Conservation (phyloP, 2,113 vertebrate genomes). For the Seriola aureovittata region DNA sequence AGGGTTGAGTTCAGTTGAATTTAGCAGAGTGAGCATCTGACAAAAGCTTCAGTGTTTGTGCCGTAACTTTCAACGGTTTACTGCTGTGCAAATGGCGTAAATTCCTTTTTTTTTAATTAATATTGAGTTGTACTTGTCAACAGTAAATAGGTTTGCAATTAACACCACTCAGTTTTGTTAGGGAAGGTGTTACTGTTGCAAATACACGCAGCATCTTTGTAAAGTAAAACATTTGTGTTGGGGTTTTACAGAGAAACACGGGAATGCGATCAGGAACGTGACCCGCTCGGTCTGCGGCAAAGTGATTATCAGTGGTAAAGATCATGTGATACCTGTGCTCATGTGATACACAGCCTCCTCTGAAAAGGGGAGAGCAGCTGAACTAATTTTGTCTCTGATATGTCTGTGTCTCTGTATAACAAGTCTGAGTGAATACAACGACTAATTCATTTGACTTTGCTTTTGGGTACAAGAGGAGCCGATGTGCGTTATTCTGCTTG, state of each 20-base stretch:
- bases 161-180: not conserved
- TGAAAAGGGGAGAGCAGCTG: conserved; percentile 42
- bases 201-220: not conserved
- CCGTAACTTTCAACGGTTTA: not conserved
- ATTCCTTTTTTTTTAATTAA: not conserved
- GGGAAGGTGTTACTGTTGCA: not conserved
- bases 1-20: conserved; percentile 12
- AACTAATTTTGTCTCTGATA: conserved; percentile 33
- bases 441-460: not conserved
- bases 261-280: conserved; percentile 21
- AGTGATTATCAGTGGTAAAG: conserved; percentile 70
- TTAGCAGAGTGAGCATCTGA: not conserved
- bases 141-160: not conserved
- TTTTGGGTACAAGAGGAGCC: not conserved
- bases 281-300: conserved; percentile 38
- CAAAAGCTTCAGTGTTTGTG: not conserved
- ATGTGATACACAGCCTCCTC: conserved; percentile 57
- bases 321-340: conserved; percentile 70
- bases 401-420: not conserved
- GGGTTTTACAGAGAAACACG: conserved; percentile 25
- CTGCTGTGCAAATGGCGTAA: not conserved
- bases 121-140: conserved; percentile 1
- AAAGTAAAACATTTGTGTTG: not conserved
- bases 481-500: conserved; percentile 13
- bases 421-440: conserved; percentile 12